Conservation (phyloP, 2,888 invertebrate species). For the Chrysomela aeneicollis region DNA sequence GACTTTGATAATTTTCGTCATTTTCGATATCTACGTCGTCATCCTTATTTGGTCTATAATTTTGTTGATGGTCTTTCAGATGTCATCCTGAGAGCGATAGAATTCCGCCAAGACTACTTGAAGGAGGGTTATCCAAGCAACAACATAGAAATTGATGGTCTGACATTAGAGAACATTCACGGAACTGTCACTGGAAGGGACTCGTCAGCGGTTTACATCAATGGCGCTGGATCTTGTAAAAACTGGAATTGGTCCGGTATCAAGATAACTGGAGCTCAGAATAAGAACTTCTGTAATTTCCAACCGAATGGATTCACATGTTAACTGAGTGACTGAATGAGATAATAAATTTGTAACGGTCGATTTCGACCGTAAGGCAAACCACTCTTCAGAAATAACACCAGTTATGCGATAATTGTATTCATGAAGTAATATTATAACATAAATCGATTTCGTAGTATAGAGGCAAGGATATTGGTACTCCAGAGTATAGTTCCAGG, state of each 20-base stretch:
- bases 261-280: slow-evolving; percentile 12
- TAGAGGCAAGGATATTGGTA: no score
- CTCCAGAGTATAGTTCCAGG: no score
- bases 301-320: slow-evolving; percentile 21
- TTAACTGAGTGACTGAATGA: slow-evolving; percentile 6
- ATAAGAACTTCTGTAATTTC: slow-evolving; percentile 23
- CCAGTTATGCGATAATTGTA: no score
- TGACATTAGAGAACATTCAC: slow-evolving; percentile 17
- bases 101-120: slow-evolving; percentile 26
- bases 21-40: no score
- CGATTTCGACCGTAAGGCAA: no score
- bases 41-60: no score
- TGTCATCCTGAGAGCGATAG: not conserved
- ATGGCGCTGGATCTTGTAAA: slow-evolving; percentile 6
- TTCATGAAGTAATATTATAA: no score
- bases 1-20: no score
- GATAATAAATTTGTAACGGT: no score
- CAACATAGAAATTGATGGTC: slow-evolving; percentile 17
- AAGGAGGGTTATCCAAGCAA: slow-evolving; percentile 16
- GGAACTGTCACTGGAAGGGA: slow-evolving; percentile 18
- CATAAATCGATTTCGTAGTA: no score
- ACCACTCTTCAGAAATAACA: no score
- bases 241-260: slow-evolving; percentile 26
- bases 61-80: not conserved
- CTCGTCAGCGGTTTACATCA: slow-evolving; percentile 18